Evolutionary conservation across 2,797 vertebrate genomes (phyloP).

Genomic region (Lutjanus campechanus): DNA sequence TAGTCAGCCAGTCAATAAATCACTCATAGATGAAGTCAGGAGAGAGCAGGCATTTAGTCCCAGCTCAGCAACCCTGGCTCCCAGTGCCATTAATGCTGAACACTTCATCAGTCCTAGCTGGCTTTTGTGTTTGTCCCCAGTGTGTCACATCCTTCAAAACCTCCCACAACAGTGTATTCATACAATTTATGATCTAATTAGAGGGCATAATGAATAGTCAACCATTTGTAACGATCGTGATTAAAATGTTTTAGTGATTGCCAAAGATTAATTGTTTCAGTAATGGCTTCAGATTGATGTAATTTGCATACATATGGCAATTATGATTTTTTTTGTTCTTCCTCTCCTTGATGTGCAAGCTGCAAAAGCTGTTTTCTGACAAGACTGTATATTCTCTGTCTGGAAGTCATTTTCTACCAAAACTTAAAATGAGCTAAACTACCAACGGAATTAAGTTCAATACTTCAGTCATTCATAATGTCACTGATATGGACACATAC

Average conservation of each 20-base stretch:
- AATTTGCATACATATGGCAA: slow-evolving; percentile 83
- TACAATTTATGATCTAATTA: slow-evolving; percentile 85
- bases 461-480: background rate
- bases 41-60: slow-evolving; percentile 43
- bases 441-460: background rate
- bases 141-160: slow-evolving; percentile 72
- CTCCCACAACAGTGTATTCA: slow-evolving; percentile 73
- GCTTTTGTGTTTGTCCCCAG: slow-evolving; percentile 68
- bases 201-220: slow-evolving; percentile 82
- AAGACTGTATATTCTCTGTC: slow-evolving; percentile 10
- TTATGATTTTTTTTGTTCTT: slow-evolving; percentile 67
- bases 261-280: slow-evolving; percentile 80
- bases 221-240: slow-evolving; percentile 82
- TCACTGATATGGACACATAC: background rate
- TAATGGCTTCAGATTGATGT: slow-evolving; percentile 78
- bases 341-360: slow-evolving; percentile 42
- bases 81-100: slow-evolving; percentile 46
- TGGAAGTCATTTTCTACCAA: slow-evolving; percentile 29
- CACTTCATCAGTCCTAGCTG: slow-evolving; percentile 55
- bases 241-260: slow-evolving; percentile 83
- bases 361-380: slow-evolving; percentile 54
- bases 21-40: slow-evolving; percentile 51
- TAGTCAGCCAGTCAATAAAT: slow-evolving; percentile 59
- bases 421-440: slow-evolving; percentile 6
- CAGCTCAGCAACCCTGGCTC: slow-evolving; percentile 44